Percentiles rank a stretch among this genome's conserved stretches.
These are phyloP conservation scores for Sebastes taczanowskii DNA, from an alignment of 2,797 vertebrate species.

Conservation along the genomic window DNA sequence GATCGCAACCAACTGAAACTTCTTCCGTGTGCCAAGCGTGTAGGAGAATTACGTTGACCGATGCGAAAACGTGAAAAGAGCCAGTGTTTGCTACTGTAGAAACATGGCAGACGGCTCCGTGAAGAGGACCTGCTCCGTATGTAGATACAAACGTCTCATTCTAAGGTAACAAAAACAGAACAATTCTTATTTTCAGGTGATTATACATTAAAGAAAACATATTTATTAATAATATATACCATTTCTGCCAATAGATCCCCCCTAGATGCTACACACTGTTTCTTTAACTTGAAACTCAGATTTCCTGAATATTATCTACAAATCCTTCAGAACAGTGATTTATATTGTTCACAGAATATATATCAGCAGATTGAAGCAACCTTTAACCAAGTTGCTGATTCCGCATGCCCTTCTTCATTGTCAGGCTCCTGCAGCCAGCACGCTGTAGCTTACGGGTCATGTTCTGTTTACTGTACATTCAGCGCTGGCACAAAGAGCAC, in stretches of 20 bases:
- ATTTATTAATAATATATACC: no score
- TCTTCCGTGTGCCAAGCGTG: no score
- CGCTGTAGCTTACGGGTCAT: not conserved
- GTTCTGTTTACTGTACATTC: constrained; percentile 52
- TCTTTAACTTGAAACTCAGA: not conserved
- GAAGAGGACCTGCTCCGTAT: accelerated
- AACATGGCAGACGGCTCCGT: no score
- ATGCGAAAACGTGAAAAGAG: no score
- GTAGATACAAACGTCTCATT: no score
- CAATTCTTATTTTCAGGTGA: no score
- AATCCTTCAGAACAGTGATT: not conserved
- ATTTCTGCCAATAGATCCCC: not conserved
- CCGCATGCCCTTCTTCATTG: not conserved
- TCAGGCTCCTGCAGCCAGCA: not conserved
- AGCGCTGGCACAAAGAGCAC: constrained; percentile 7
- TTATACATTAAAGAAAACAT: no score
- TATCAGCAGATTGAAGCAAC: not conserved
- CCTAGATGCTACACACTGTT: not conserved
- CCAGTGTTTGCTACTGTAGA: no score
- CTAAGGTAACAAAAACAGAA: no score
- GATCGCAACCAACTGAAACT: no score
- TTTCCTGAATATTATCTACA: not conserved
- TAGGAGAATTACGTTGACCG: no score
- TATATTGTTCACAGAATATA: not conserved
- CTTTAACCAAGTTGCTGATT: constrained; percentile 1